Evolutionary conservation across 2,113 vertebrate genomes (phyloP).

Genomic region (Papio anubis): DNA sequence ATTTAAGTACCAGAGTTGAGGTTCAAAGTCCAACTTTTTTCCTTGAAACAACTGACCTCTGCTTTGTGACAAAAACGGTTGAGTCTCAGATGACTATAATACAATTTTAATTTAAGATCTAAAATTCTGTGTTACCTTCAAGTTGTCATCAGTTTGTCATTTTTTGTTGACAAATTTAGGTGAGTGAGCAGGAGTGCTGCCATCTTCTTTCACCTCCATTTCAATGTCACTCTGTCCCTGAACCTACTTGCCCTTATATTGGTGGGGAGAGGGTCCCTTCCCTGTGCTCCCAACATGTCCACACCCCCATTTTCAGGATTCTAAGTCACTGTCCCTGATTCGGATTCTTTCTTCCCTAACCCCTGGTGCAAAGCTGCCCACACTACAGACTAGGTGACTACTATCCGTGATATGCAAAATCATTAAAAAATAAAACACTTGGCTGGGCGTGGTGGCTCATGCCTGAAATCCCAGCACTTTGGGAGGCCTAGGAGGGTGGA

Average conservation of each 20-base stretch:
- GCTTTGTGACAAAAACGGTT: slow-evolving; percentile 38
- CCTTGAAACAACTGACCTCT: slow-evolving; percentile 38
- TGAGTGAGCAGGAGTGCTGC: background rate
- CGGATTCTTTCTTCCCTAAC: background rate
- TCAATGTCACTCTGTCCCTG: background rate
- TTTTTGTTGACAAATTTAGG: slow-evolving; percentile 36
- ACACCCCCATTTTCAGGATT: background rate
- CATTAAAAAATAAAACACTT: background rate
- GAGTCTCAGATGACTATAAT: background rate
- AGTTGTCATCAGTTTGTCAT: slow-evolving; percentile 38
- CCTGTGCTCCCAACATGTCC: background rate
- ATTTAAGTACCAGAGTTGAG: slow-evolving; percentile 53
- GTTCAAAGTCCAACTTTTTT: slow-evolving; percentile 13
- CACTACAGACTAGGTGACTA: background rate
- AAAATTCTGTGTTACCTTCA: slow-evolving; percentile 20
- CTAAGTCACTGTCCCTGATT: background rate
- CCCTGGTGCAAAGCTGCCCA: background rate
- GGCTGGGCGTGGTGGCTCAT: background rate
- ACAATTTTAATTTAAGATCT: slow-evolving; percentile 62
- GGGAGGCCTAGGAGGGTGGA: too few species aligned
- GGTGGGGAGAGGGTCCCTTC: background rate
- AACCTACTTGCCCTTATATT: background rate
- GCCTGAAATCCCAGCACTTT: too few species aligned
- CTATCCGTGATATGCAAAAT: background rate
- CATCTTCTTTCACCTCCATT: background rate